Evolutionary conservation across 2,888 invertebrate species (phyloP), one percentile per base, ranked within the genome.

Genomic region (Caenorhabditis macrosperma): DNA sequence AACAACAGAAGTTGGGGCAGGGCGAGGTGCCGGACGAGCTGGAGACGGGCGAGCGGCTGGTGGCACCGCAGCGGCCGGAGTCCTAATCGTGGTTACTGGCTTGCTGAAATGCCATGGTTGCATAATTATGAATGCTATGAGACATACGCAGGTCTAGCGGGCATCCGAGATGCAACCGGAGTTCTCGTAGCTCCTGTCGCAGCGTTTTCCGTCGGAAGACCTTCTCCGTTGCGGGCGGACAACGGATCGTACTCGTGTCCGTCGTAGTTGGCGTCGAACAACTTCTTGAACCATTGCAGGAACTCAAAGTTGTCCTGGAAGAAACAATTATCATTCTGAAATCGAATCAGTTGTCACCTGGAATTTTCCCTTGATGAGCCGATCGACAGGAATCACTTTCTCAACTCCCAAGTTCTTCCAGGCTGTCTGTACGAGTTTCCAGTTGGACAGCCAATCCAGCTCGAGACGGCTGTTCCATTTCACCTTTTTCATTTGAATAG

Each of bases 231-330:
- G 78, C 99, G 94, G 68, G 95, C 95, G 85, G 95, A 95, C 85
- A 95, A 92, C 67, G 96, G 95, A 91, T 97, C 95, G 92, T 99
- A 99, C 88, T 96, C 96, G 90, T 95, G 94, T 86, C 97, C 97
- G 92, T 97, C 96, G 93, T 97, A 99, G 93, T 99, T 99, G 88
- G 98, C 97, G 93, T 99, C 99, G 92, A 98, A 99, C 93, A 99
- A 98, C 92, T 97, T 97, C 94, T 99, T 99, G 93, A 99, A 99
- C 99, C 99, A 99, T 93, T 99, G 99, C 90, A 99, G 95, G 93
- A 99, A 99, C 93, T 99, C 99, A 94, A 99, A 99, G 93, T 99
- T 99, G 93, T 99, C 99, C 88, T 89, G 67, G 71, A 72, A 72
- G 30, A 46, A 44, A 17, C 3, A 46, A 69, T 76, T 24, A 60